These are phyloP conservation scores for Sigmodon hispidus DNA, from an alignment of 2,113 vertebrate genomes.

Conservation along the genomic window DNA sequence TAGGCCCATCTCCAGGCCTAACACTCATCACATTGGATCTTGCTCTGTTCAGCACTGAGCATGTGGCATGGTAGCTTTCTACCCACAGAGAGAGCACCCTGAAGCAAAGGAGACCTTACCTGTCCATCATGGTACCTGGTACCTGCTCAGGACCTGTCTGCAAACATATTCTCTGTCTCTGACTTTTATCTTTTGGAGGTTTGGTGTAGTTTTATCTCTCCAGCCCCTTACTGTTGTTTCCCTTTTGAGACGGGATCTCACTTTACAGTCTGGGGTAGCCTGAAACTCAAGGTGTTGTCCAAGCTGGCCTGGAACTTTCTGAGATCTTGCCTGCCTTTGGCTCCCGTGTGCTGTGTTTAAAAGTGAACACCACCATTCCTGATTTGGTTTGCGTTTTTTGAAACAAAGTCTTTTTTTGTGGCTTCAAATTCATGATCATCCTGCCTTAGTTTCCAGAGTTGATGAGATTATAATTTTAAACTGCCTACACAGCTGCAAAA, in stretches of 20 bases:
- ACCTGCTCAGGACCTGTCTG: not conserved
- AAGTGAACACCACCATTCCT: not conserved
- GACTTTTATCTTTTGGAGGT: not conserved
- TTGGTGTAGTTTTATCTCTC: not conserved
- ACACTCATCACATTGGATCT: not conserved
- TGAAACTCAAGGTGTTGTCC: not conserved
- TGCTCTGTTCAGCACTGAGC: not conserved
- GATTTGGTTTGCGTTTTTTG: not conserved
- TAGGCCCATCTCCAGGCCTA: not conserved
- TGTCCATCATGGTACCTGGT: not conserved
- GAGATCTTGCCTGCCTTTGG: too few relatives aligned
- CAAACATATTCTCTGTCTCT: not conserved
- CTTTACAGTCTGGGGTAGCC: not conserved
- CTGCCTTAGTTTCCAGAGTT: not conserved
- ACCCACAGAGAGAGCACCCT: too few relatives aligned
- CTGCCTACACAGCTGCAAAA: not conserved
- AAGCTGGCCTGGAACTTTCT: not conserved
- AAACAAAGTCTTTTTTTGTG: not conserved
- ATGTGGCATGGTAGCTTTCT: not conserved
- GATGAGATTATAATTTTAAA: not conserved
- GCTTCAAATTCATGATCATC: not conserved
- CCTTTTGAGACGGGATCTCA: not conserved
- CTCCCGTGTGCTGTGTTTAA: not conserved
- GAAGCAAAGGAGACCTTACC: accelerated
- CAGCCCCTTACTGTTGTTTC: not conserved